A percentile compares a stretch with the other conserved stretches of the same genome.
Conservation (phyloP, 2,797 vertebrate species). For the Pangasius macronema region DNA sequence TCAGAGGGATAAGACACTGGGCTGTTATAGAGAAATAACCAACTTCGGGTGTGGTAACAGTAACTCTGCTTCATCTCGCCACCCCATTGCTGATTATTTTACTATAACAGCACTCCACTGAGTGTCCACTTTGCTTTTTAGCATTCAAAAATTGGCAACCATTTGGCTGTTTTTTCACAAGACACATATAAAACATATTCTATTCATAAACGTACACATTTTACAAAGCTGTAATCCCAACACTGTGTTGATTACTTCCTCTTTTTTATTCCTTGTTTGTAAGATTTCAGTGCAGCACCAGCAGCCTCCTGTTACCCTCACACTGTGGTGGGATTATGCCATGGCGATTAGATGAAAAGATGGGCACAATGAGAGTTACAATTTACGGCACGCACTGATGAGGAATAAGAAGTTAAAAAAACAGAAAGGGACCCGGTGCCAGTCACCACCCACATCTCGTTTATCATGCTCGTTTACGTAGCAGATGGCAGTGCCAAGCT, state of each 20-base stretch:
- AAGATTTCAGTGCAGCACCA: constrained; percentile 1
- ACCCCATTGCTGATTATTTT: neutral
- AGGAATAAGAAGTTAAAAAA: constrained; percentile 4
- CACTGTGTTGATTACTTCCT: constrained; percentile 11
- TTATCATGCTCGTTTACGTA: constrained; percentile 59
- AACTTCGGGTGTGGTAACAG: neutral
- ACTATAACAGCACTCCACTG: neutral
- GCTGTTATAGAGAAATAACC: neutral
- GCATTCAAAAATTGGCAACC: neutral
- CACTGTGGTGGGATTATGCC: neutral
- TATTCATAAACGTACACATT: neutral
- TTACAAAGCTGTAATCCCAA: neutral
- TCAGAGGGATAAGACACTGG: neutral
- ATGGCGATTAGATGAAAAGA: constrained; percentile 1
- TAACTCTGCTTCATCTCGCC: neutral
- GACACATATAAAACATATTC: neutral
- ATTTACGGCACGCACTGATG: constrained; percentile 30
- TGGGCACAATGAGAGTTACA: constrained; percentile 15
- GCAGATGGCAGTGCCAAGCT: constrained; percentile 63
- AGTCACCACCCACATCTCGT: constrained; percentile 62
- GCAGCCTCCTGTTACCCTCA: neutral
- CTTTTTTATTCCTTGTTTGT: constrained; percentile 11
- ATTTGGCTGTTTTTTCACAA: neutral
- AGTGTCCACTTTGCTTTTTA: neutral
- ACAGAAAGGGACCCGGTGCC: constrained; percentile 42